These are phyloP conservation scores for Dromas ardeola DNA, from an alignment of 2,113 vertebrate species.

Conservation along the genomic window DNA sequence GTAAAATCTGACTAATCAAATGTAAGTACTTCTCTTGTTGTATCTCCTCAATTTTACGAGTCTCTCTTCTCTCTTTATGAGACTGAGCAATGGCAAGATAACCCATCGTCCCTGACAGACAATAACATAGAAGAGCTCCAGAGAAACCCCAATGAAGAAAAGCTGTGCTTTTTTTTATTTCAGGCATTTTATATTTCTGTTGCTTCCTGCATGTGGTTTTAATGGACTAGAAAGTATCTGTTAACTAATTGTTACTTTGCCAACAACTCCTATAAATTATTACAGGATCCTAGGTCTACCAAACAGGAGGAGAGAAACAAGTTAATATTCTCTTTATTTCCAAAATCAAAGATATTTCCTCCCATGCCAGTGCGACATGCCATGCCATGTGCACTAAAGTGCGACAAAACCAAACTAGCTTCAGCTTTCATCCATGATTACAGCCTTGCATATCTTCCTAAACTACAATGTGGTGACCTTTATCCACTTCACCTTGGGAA, in stretches of 20 bases:
- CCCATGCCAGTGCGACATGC: too few species aligned
- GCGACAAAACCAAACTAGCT: background rate
- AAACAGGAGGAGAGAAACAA: background rate
- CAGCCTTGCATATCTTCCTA: background rate
- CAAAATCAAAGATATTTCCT: background rate
- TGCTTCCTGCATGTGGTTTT: background rate
- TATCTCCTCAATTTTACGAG: background rate
- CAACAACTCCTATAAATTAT: background rate
- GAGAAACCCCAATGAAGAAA: background rate
- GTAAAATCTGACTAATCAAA: background rate
- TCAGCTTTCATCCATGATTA: background rate
- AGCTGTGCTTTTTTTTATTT: background rate
- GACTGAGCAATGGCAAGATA: background rate
- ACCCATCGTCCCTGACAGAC: background rate
- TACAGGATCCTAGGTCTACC: background rate
- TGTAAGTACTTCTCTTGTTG: background rate
- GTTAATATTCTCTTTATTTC: background rate
- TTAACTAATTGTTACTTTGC: background rate
- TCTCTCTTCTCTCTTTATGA: background rate
- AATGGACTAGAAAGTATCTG: background rate
- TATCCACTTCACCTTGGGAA: background rate
- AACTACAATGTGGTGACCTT: background rate
- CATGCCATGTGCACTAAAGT: background rate
- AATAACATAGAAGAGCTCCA: background rate
- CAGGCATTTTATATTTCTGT: background rate